Base-by-base conservation (phyloP, 2,113 vertebrate genomes). In the Notothenia coriiceps region DNA sequence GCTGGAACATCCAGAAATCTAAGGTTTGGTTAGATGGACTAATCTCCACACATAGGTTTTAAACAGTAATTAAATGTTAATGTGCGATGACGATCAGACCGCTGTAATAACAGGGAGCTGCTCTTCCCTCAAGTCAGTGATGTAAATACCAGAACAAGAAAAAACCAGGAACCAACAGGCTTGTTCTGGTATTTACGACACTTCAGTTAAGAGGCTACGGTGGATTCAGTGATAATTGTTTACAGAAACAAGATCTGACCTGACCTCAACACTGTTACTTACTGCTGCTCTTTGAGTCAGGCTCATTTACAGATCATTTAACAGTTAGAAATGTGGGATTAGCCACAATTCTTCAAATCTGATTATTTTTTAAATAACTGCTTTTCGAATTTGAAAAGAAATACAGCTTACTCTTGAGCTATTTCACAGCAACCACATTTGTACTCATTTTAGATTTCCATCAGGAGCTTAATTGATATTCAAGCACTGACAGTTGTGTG, bases 261-360 rank as follows among this genome's bases (percentile, higher is more conserved):
- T 77, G 54, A 74, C 68, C 68, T 61, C 71, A 17, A 63, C 74
- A 75, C 64, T n/a, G 70, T 35, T 80, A 25, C 20, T 10, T 33
- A 33, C 56, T 70, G 47, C 57, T 55, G 22, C 46, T 62, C 40
- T 17, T 18, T 52, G 3, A 47, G 50, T 54, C 66, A 65, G 46
- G 22, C 50, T 15, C 69, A 51, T 74, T 85, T 22, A 70, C 33
- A 35, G 10, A 47, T 79, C 60, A 64, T 67, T 74, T 56, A 76
- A 50, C 61, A 10, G 6, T 10, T 4, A 50, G 11, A 52, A 51
- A 70, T 29, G 15, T 12, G 5, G 8, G 10, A 62, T 64, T 59
- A 13, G 46, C 0, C 35, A 40, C 35, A 40, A 46, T 69, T 15
- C 61, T 64, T 67, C 29, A 62, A 71, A 15, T 54, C 15, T 65